Evolutionary conservation across 2,797 vertebrate species (phyloP).

Genomic region (Notamacropus eugenii): DNA sequence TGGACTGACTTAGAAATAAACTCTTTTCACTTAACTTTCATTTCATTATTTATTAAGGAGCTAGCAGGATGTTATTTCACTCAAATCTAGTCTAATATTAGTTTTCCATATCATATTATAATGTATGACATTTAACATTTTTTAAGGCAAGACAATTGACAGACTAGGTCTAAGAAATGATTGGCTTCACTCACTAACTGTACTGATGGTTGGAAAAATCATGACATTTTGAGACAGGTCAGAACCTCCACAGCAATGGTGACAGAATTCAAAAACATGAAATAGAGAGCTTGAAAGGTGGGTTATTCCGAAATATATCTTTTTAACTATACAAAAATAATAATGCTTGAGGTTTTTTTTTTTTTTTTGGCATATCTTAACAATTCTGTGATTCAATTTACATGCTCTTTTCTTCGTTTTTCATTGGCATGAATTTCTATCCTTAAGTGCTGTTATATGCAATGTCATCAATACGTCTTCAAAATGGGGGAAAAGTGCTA

Average conservation of each 20-base stretch:
- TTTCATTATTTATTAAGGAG: background rate
- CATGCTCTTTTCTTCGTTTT: background rate
- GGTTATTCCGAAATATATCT: background rate
- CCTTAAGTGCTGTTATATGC: slow-evolving; percentile 13
- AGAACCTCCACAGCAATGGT: slow-evolving; percentile 32
- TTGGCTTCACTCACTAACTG: background rate
- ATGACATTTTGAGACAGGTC: background rate
- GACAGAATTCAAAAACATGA: slow-evolving; percentile 1
- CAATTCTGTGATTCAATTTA: background rate
- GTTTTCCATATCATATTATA: background rate
- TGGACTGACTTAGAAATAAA: background rate
- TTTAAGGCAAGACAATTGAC: background rate
- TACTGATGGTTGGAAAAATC: slow-evolving; percentile 27
- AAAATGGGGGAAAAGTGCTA: slow-evolving; percentile 47
- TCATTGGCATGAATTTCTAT: slow-evolving; percentile 4
- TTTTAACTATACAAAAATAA: background rate
- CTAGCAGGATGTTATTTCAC: slow-evolving; percentile 1
- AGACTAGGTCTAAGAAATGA: slow-evolving; percentile 1
- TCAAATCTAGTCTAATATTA: background rate
- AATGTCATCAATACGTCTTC: slow-evolving; percentile 34
- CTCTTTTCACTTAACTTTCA: slow-evolving; percentile 20
- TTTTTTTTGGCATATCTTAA: background rate
- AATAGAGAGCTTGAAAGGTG: background rate
- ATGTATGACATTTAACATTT: background rate
- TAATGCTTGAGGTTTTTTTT: slow-evolving; percentile 13